Base-by-base conservation (phyloP, 2,888 invertebrate species). In the Cerastoderma edule region DNA sequence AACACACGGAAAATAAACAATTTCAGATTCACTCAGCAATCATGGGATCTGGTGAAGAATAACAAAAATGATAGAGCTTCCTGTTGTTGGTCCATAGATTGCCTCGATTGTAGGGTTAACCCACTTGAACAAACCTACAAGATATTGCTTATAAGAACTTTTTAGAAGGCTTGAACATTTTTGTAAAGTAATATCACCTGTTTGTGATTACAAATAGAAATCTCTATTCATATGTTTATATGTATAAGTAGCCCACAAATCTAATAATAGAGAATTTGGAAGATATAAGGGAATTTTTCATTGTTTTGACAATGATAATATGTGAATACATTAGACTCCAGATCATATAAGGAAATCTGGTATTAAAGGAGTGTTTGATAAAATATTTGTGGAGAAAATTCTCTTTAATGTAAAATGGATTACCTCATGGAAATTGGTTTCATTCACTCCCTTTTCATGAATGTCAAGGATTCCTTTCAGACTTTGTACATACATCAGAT, bases 391-490 rank as follows among this genome's bases (percentile, higher is more conserved):
- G 46, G n/a, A 46, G n/a, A 46, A 16, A 46, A 46, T 46, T 16
- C 2, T 2, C 19, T 16, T 19, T n/a, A n/a, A n/a, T n/a, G n/a
- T n/a, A n/a, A n/a, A 53, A 53, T n/a, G 56, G 30, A 66, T 33
- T 77, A 92, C 92, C 88, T 95, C 95, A 89, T 95, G 94, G 89
- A 95, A 95, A 83, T 93, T 94, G 2, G 94, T 93, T 84, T 94
- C 94, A 63, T 94, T 94, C 24, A 95, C 94, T 6, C 94, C 95
- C 53, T 94, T 94, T 57, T 94, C 91, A 80, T 95, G 94, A 75
- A 95, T 95, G 85, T 95, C 94, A 44, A 94, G 90, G 60, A 95
- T 95, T 60, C 94, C 94, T 72, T 94, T 92, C 81, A 95, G 91
- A 86, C 94, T 95, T 66, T 89, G 89, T 10, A 89, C 86, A 75